Base-by-base conservation (phyloP, 2,888 invertebrate genomes). In the Alcis repandata region DNA sequence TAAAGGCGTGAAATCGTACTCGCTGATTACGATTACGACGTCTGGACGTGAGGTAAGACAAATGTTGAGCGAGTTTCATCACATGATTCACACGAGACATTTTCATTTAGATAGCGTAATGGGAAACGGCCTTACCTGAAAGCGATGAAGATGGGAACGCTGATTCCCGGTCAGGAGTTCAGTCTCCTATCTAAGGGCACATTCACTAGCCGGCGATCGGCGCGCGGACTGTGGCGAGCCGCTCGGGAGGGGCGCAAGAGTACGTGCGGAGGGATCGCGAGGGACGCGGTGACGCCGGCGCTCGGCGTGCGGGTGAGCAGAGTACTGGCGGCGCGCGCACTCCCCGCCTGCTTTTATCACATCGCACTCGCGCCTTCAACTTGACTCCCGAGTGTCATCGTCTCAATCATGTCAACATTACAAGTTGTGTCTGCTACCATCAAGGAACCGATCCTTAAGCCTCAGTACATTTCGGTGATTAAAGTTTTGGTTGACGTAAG, bases 301-400 rank as follows among this genome's bases (percentile, higher is more conserved):
- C 75, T 80, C 82, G 77, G 74, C 82, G 78, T 79, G 85, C 84
- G 82, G 82, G 87, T 85, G 80, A 80, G 79, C 69, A 85, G 79
- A 81, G 82, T 90, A 93, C 92, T 93, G 91, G 77, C 88, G 82
- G 85, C 87, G 90, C 90, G 91, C 91, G 91, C 80, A 78, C 73
- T 70, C 77, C 73, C 72, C 82, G 65, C 83, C 75, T 86, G 85
- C 91, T 92, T 93, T 88, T 92, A 93, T 91, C 89, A 92, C 83
- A 89, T 91, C 88, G 87, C 83, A 83, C 81, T 82, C 82, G 82
- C 86, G 84, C 89, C 91, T 91, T 90, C 85, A 91, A 90, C 91
- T 91, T 92, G 89, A 91, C 90, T 88, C 79, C 79, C 83, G 71
- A 40, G 71, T 75, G 69, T 75, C 79, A 77, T 79, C 73, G 68